Conservation (phyloP, 2,888 invertebrate genomes). For the Strigamia maritima region DNA sequence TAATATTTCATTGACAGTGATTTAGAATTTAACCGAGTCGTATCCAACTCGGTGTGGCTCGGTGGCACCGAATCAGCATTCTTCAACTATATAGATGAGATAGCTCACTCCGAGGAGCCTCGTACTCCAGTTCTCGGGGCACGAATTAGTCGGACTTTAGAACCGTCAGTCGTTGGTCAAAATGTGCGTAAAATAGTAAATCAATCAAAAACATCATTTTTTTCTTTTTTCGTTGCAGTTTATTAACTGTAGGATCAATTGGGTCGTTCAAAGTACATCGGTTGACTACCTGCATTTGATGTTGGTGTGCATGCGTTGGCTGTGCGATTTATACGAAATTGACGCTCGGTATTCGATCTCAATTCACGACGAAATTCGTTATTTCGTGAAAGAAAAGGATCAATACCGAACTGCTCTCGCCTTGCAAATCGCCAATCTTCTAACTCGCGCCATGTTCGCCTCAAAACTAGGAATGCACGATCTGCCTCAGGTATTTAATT, state of each 20-base stretch:
- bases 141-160: conserved; percentile 77
- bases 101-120: conserved; percentile 68
- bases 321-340: conserved; percentile 64
- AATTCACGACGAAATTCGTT: conserved; percentile 90
- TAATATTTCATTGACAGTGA: too few species aligned
- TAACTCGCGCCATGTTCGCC: conserved; percentile 87
- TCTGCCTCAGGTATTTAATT: conserved; percentile 63
- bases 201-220: too few species aligned
- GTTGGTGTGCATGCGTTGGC: conserved; percentile 87
- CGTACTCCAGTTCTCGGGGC: conserved; percentile 74
- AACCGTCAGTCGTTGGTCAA: conserved; percentile 64
- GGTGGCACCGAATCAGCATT: conserved; percentile 95
- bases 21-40: too few species aligned
- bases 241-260: conserved; percentile 85
- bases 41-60: conserved; percentile 59
- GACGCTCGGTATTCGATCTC: conserved; percentile 83
- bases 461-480: conserved; percentile 82
- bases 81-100: conserved; percentile 94
- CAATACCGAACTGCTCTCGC: conserved; percentile 59
- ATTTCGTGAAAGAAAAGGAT: conserved; percentile 58
- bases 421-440: conserved; percentile 73
- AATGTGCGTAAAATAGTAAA: too few species aligned
- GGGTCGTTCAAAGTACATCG: conserved; percentile 98
- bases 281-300: conserved; percentile 97
- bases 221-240: conserved; percentile 59